Percentiles rank a stretch among this genome's conserved stretches.
These are phyloP conservation scores for Cremastinae sp. DNA, from an alignment of 2,888 invertebrate species.

Conservation along the genomic window DNA sequence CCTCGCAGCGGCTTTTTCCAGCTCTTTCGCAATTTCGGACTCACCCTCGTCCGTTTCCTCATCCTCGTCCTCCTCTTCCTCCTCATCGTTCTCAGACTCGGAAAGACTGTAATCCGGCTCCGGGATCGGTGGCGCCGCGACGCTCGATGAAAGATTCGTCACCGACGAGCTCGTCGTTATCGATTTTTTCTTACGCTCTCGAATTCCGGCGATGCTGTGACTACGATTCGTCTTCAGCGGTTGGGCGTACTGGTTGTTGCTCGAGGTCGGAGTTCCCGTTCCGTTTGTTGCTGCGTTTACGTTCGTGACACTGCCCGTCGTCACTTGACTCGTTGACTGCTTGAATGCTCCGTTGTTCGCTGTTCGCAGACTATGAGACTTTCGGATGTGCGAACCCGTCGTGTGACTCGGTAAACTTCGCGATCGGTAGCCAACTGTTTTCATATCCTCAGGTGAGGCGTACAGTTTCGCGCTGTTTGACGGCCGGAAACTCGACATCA, in stretches of 20 bases:
- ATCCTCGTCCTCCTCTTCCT: slow-evolving; percentile 82
- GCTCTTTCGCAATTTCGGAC: slow-evolving; percentile 81
- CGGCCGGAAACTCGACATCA: slow-evolving; percentile 94
- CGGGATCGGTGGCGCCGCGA: slow-evolving; percentile 88
- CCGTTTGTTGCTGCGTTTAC: slow-evolving; percentile 61
- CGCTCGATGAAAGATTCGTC: slow-evolving; percentile 75
- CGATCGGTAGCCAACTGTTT: slow-evolving; percentile 85
- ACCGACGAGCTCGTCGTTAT: slow-evolving; percentile 78
- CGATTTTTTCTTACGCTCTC: slow-evolving; percentile 79
- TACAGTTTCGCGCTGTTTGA: slow-evolving; percentile 92
- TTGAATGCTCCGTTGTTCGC: slow-evolving; percentile 80
- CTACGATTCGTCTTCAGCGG: slow-evolving; percentile 81
- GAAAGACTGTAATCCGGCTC: slow-evolving; percentile 95
- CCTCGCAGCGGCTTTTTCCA: slow-evolving; percentile 81
- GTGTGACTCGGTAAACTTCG: slow-evolving; percentile 82
- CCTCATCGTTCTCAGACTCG: slow-evolving; percentile 89
- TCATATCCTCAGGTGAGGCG: slow-evolving; percentile 93
- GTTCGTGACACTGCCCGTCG: slow-evolving; percentile 64
- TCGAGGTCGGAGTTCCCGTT: slow-evolving; percentile 61
- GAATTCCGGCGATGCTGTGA: slow-evolving; percentile 75
- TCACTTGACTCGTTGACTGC: slow-evolving; percentile 68
- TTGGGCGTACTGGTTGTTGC: slow-evolving; percentile 83
- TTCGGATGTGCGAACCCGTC: slow-evolving; percentile 83
- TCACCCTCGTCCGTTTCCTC: slow-evolving; percentile 84
- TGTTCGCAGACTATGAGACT: slow-evolving; percentile 84